Percentiles rank a stretch among this genome's conserved stretches.
Evolutionary conservation across 2,888 invertebrate genomes (phyloP).

Genomic region (Liodrosophila aerea): DNA sequence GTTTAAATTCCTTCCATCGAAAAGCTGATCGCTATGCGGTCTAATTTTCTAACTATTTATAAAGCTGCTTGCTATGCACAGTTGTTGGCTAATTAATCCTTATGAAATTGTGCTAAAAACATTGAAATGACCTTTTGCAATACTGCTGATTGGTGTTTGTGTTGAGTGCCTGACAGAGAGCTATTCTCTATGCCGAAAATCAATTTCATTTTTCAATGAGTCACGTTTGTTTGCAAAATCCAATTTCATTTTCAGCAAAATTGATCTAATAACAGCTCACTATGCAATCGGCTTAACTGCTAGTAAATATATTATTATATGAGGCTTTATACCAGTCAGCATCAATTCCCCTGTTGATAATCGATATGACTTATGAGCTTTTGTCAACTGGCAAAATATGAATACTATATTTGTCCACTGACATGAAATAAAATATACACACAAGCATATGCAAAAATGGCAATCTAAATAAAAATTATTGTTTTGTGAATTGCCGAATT

Average conservation of each 20-base stretch:
- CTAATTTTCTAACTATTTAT: too few species aligned
- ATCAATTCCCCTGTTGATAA: slow-evolving; percentile 25
- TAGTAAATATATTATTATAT: slow-evolving; percentile 11
- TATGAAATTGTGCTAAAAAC: too few species aligned
- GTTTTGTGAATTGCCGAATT: background rate
- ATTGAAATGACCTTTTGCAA: too few species aligned
- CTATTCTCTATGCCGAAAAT: too few species aligned
- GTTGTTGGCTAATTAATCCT: too few species aligned
- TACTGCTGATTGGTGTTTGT: too few species aligned
- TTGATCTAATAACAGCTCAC: slow-evolving; percentile 11
- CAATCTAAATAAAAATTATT: slow-evolving; percentile 40
- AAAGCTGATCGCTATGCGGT: background rate
- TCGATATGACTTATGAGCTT: slow-evolving; percentile 42
- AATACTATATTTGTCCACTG: slow-evolving; percentile 9
- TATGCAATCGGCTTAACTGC: slow-evolving; percentile 37
- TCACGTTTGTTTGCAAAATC: background rate
- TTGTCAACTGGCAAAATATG: slow-evolving; percentile 28
- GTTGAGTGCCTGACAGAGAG: too few species aligned
- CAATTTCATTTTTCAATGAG: too few species aligned
- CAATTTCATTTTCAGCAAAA: slow-evolving; percentile 3
- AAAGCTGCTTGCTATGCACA: too few species aligned
- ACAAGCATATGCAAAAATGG: slow-evolving; percentile 34
- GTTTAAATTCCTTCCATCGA: too few species aligned
- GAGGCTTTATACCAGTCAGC: slow-evolving; percentile 18
- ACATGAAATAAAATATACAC: slow-evolving; percentile 51